Percentiles rank a stretch among this genome's conserved stretches.
phyloP scores from a whole-genome alignment of 2,113 vertebrate species.

The Eulemur macaco region DNA sequence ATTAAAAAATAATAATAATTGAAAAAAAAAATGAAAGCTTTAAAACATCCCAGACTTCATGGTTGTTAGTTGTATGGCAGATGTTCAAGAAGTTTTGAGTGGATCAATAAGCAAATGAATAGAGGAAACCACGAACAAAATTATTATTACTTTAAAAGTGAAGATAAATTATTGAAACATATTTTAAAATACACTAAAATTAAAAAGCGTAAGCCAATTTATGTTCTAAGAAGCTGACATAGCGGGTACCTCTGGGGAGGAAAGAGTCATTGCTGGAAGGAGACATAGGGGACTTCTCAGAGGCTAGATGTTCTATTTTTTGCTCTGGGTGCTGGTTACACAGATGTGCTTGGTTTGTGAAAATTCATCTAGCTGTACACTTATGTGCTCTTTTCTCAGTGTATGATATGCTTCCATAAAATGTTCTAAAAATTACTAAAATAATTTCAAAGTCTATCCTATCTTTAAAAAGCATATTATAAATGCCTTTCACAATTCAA shows the following conservation, averaged over 20 bases:
- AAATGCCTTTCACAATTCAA: neutral
- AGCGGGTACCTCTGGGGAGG: neutral
- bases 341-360: neutral
- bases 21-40: neutral
- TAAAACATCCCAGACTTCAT: neutral
- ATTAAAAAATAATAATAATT: neutral
- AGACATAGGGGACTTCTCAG: neutral
- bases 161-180: neutral
- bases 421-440: neutral
- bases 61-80: neutral
- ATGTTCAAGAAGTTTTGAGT: neutral
- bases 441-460: neutral
- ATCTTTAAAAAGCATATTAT: neutral
- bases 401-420: neutral
- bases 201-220: neutral
- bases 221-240: neutral
- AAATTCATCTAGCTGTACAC: neutral
- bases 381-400: neutral
- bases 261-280: neutral
- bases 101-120: neutral
- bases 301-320: neutral
- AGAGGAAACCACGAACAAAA: neutral
- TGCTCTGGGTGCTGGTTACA: neutral
- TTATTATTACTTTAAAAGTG: neutral
- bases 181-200: constrained; percentile 27